Base-by-base conservation (phyloP, 2,888 invertebrate genomes). In the Meliscaeva auricollis region DNA sequence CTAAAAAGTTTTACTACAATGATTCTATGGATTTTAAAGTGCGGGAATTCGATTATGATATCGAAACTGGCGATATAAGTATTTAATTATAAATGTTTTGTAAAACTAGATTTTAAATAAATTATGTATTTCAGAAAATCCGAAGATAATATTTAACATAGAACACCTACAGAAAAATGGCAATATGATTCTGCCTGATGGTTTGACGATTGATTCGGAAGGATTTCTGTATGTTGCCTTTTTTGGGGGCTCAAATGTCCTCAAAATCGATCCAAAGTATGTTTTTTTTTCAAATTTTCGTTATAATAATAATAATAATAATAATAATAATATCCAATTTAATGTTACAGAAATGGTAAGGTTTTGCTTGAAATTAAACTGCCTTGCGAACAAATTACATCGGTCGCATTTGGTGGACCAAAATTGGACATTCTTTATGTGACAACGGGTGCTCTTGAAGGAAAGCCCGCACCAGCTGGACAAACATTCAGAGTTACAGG, bases 171-270 rank as follows among this genome's bases (percentile, higher is more conserved):
- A 93, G 88, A n/a, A 48, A n/a, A 91, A 91, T 89, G 92, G 91
- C 0, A 91, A 91, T 44, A 89, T 89, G 75, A 87, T 94, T 17
- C 93, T 95, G 87, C 95, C 94, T 68, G 96, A 96, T 91, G 96
- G 96, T 20, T 96, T 97, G 96, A 95, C 96, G 82, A 96, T 96
- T 73, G 97, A 97, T 92, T 93, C 94, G 0, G 94, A 96, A 82
- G 96, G 95, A 4, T 95, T 95, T 90, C 92, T 97, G 8, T 97
- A 96, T 95, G 94, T 96, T 52, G 96, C 96, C 68, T 95, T 95
- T 89, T 96, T 95, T 89, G 94, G 94, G 85, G 96, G 95, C 1
- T 93, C 94, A 6, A 93, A 94, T 89, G 93, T 95, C 62, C 91
- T 88, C 72, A 92, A 92, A 89, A 78, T 92, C 3, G 88, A 92